Evolutionary conservation across 2,113 vertebrate species (phyloP), one percentile per base, ranked within the genome.

Genomic region (Bufo bufo): DNA sequence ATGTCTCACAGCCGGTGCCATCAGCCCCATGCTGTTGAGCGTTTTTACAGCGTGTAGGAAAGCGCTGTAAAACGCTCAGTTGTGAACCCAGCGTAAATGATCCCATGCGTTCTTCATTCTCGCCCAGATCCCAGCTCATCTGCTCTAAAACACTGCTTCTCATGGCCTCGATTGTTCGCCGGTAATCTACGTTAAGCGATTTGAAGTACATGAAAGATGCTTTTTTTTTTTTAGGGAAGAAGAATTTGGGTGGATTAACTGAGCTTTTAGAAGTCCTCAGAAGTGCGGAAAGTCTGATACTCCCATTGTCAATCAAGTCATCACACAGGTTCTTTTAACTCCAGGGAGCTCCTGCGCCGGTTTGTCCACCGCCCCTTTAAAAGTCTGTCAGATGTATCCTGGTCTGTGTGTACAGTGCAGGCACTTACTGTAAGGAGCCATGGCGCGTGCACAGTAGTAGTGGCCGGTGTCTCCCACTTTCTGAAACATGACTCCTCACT

Each of bases 221-320:
- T 66, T 50, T 56, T 69, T 20, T 5, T 77, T 6, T 69, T 20
- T 5, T 77, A 6, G 16, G 54, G 69, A 56, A 50, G 13, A 58
- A 17, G 61, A 79, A 69, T 43, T 79, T 11, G n/a, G 50, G 19
- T 33, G 77, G 77, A 80, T 85, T 77, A 85, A 0, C 56, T 49
- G 0, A 5, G 74, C 56, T 49, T 58, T 72, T 20, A 47, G 33
- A 47, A 71, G 65, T 47, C 33, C 47, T 74, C 11, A 20, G 72
- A 74, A 74, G 71, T 74, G 0, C 2, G 33, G 16, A 49, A 4
- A 50, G 20, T 3, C 54, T 50, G 45, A 50, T 61, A 59, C 84
- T 77, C 69, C 84, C 84, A 61, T 14, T 20, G 47, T 77, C 17
- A 85, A 65, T 85, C 49, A 63, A 85, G 71, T 63, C 71, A 77